A percentile compares a stretch with the other conserved stretches of the same genome.
Conservation (phyloP, 2,113 vertebrate genomes). For the Oreochromis spilurus region DNA sequence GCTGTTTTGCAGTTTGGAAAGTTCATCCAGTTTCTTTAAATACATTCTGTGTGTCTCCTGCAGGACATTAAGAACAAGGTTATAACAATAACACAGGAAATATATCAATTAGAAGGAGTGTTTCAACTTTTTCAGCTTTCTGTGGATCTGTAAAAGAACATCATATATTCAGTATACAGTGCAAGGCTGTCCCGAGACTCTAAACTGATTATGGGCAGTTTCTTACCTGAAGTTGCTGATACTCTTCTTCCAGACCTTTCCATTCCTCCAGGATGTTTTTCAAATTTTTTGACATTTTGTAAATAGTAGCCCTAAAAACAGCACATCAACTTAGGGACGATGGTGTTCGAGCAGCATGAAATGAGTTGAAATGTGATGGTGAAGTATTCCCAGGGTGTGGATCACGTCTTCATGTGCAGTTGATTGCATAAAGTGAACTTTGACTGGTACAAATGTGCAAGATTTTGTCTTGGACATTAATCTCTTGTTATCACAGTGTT, state of each 20-base stretch:
- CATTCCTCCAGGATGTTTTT: constrained; percentile 77
- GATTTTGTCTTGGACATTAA: background rate
- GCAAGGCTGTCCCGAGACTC: background rate
- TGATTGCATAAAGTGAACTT: constrained; percentile 67
- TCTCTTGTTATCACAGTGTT: background rate
- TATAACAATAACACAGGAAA: background rate
- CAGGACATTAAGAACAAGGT: background rate
- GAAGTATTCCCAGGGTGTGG: constrained; percentile 18
- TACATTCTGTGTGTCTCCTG: constrained; percentile 88
- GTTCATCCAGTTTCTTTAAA: constrained; percentile 85
- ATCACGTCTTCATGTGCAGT: constrained; percentile 4
- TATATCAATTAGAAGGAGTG: background rate
- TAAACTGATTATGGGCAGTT: background rate
- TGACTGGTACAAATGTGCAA: constrained; percentile 34
- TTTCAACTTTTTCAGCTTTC: background rate
- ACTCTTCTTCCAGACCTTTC: constrained; percentile 81
- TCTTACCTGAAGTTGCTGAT: constrained; percentile 83
- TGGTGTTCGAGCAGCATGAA: background rate
- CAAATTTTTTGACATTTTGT: constrained; percentile 47
- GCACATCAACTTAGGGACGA: background rate
- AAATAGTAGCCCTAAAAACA: background rate
- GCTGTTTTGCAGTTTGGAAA: constrained; percentile 83
- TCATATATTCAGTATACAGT: background rate
- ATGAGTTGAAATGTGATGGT: background rate
- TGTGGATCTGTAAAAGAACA: background rate